Conservation (phyloP, 2,113 vertebrate genomes). For the Acrocephalus arundinaceus region DNA sequence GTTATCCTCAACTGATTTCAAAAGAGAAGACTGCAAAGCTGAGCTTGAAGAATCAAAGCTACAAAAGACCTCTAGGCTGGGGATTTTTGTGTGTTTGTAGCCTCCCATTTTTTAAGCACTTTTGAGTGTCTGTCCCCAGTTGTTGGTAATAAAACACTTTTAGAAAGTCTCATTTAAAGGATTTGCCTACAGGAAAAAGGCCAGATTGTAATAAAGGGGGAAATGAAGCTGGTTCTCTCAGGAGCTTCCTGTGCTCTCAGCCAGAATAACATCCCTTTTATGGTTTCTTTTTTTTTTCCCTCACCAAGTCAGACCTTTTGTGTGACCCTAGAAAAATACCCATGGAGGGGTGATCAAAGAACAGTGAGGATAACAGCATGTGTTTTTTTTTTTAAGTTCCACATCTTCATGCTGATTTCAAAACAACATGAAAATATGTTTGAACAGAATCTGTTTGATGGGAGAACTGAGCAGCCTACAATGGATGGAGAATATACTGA, state of each 20-base stretch:
- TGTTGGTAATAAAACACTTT: background rate
- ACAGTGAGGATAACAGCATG: background rate
- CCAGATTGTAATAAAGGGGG: background rate
- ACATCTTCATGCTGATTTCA: background rate
- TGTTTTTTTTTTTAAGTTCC: background rate
- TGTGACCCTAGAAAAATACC: background rate
- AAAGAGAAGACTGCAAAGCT: background rate
- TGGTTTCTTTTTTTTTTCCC: background rate
- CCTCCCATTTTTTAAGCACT: background rate
- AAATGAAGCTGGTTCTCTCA: background rate
- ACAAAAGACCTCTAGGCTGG: background rate
- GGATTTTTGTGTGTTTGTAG: background rate
- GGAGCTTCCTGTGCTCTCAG: background rate
- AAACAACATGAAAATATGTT: background rate
- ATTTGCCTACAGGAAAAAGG: background rate
- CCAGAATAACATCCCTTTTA: background rate
- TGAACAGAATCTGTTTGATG: background rate
- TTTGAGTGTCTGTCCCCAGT: background rate
- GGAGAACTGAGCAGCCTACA: background rate
- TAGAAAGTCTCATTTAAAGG: background rate
- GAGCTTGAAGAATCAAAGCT: background rate
- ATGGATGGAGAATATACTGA: background rate
- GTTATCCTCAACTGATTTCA: background rate
- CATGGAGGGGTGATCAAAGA: background rate
- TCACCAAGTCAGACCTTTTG: background rate